Conservation (phyloP, 2,797 vertebrate genomes). For the Lemur catta region DNA sequence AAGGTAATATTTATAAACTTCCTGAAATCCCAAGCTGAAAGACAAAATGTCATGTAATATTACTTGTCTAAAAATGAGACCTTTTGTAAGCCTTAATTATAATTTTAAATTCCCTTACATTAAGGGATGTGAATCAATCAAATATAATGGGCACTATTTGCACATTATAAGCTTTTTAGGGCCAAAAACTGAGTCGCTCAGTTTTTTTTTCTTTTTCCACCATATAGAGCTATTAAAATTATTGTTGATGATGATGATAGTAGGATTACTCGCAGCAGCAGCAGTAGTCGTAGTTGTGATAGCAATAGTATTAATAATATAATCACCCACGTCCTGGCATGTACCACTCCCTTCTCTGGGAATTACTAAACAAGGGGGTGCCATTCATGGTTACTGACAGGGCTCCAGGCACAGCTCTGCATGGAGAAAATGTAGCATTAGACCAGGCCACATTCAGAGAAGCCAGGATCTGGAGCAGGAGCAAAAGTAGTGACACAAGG, state of each 20-base stretch:
- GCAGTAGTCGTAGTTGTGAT: background rate
- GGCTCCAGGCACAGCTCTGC: background rate
- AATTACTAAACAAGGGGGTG: background rate
- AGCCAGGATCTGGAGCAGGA: background rate
- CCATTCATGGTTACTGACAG: background rate
- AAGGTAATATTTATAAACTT: constrained; percentile 72
- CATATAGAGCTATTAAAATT: background rate
- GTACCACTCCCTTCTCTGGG: background rate
- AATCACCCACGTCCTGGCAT: background rate
- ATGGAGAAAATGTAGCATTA: background rate
- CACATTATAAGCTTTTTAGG: background rate
- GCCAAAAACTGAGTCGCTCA: background rate
- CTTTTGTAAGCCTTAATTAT: constrained; percentile 73
- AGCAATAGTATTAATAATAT: too few species aligned
- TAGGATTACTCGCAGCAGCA: too few species aligned
- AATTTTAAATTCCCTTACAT: constrained; percentile 71
- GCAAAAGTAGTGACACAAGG: background rate
- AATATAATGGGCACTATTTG: constrained; percentile 50
- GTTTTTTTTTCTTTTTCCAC: background rate
- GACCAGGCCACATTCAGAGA: background rate
- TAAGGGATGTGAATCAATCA: constrained; percentile 61
- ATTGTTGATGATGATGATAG: background rate
- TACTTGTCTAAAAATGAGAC: constrained; percentile 72
- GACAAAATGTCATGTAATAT: constrained; percentile 76
- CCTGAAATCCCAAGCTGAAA: constrained; percentile 68